Conservation (phyloP, 2,888 invertebrate species). For the Campoletis raptor region DNA sequence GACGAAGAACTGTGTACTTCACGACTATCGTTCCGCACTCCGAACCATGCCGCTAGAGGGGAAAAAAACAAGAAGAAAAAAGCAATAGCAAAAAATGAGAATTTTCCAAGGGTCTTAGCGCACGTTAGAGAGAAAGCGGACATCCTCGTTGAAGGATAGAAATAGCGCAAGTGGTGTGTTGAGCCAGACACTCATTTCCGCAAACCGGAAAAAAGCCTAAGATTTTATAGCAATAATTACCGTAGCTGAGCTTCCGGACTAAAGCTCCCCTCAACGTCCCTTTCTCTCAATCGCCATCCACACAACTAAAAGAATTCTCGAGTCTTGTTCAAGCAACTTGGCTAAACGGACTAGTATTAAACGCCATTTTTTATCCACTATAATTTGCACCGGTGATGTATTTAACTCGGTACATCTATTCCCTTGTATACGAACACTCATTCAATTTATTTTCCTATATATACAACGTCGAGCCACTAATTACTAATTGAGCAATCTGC, state of each 20-base stretch:
- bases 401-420: conserved; percentile 2
- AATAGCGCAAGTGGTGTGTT: conserved; percentile 46
- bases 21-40: conserved; percentile 53
- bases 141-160: conserved; percentile 30
- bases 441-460: neutral
- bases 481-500: neutral
- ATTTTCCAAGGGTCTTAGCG: conserved; percentile 49
- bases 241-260: conserved; percentile 29
- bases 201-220: conserved; percentile 58
- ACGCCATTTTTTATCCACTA: conserved; percentile 12
- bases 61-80: conserved; percentile 29
- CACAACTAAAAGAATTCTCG: conserved; percentile 22
- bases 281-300: neutral
- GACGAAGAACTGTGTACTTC: conserved; percentile 55
- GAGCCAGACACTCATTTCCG: conserved; percentile 67
- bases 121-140: conserved; percentile 42
- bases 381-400: conserved; percentile 26
- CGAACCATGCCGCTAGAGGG: conserved; percentile 1
- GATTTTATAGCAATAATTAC: conserved; percentile 64
- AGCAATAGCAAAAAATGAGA: conserved; percentile 42
- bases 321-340: neutral
- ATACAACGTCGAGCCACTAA: neutral
- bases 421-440: neutral
- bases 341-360: neutral
- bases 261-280: neutral